These are phyloP conservation scores for Gallinago undulata DNA, from an alignment of 2,113 vertebrate species.

Conservation along the genomic window DNA sequence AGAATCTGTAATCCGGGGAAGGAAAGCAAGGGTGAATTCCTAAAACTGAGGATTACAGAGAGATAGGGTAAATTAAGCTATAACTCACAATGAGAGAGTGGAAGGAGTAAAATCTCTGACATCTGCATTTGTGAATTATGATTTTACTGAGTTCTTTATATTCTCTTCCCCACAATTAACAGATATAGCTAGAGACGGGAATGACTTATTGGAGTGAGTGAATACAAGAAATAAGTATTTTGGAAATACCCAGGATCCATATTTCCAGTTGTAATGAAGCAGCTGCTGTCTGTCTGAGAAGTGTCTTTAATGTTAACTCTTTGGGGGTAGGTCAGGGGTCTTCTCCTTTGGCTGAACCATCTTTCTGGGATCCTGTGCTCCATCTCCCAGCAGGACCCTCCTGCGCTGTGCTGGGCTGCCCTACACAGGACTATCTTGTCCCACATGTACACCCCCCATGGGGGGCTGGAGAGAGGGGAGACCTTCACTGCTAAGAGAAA, in stretches of 20 bases:
- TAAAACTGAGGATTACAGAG: neutral
- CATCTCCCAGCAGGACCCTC: neutral
- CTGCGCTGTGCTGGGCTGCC: neutral
- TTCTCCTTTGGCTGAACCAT: neutral
- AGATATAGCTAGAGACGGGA: neutral
- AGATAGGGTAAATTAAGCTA: neutral
- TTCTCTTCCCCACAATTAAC: neutral
- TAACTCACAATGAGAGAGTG: neutral
- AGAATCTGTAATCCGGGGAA: neutral
- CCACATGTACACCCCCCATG: neutral
- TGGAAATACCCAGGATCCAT: neutral
- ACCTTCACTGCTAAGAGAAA: neutral
- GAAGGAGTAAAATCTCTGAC: neutral
- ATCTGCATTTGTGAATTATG: neutral
- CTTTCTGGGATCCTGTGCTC: neutral
- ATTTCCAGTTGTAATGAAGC: neutral
- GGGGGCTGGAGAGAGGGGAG: neutral
- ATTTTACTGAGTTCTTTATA: too few relatives aligned
- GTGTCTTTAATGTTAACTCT: neutral
- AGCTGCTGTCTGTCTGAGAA: neutral
- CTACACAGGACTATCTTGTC: neutral
- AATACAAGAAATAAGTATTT: neutral
- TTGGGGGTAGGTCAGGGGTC: neutral
- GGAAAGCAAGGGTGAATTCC: neutral
- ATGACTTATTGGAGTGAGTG: neutral